Conservation (phyloP, 2,888 invertebrate genomes). For the Macrosoma leucophasiata region DNA sequence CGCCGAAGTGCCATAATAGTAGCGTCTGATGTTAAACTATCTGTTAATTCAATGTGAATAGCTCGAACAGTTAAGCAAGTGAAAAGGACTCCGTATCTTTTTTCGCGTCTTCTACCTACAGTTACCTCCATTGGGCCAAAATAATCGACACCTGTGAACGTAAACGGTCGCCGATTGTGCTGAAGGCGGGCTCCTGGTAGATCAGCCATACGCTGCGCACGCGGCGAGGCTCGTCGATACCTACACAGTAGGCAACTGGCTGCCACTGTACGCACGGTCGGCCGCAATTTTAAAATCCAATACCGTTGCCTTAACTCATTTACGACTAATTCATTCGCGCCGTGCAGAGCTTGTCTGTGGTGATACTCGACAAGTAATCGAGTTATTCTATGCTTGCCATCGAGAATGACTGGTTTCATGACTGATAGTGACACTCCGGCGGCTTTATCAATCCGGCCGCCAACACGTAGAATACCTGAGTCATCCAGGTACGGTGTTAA, state of each 20-base stretch:
- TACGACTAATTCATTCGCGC: constrained; percentile 10
- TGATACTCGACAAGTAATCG: constrained; percentile 1
- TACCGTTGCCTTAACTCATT: constrained; percentile 17
- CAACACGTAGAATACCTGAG: constrained; percentile 3
- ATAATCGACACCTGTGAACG: constrained; percentile 15
- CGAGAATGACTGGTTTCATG: constrained; percentile 1
- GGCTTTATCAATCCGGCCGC: constrained; percentile 4
- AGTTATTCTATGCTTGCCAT: constrained; percentile 1
- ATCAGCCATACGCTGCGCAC: constrained; percentile 14
- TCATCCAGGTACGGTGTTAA: constrained; percentile 10
- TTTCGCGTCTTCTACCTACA: constrained; percentile 13
- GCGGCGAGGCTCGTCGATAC: constrained; percentile 10
- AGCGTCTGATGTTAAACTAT: no score
- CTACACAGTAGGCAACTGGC: constrained; percentile 13
- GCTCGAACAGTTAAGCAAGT: constrained; percentile 23
- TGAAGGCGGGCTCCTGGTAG: no score
- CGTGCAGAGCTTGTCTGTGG: constrained; percentile 6
- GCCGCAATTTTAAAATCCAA: constrained; percentile 16
- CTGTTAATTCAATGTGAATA: constrained; percentile 21
- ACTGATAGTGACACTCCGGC: background rate
- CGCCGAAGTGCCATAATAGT: no score
- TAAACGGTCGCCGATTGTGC: constrained; percentile 18
- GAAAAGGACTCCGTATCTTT: constrained; percentile 22
- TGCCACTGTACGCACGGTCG: constrained; percentile 16
- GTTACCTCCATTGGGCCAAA: constrained; percentile 21